These are phyloP conservation scores for Gryon sp. DNA, from an alignment of 1,140 invertebrate genomes.

Conservation along the genomic window DNA sequence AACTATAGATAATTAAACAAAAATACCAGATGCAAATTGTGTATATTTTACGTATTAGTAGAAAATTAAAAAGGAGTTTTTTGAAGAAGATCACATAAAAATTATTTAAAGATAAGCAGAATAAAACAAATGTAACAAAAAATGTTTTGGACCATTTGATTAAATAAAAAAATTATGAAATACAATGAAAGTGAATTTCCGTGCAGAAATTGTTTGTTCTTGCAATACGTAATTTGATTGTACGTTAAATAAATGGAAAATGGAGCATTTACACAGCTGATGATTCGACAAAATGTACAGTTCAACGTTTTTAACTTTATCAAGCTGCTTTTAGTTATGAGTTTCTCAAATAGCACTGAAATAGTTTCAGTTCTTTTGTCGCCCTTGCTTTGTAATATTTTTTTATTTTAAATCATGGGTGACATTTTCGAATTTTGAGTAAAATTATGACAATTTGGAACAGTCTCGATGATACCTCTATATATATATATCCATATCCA, in stretches of 20 bases:
- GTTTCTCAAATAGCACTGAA: constrained; percentile 6
- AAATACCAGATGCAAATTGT: too few relatives aligned
- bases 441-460: too few relatives aligned
- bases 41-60: too few relatives aligned
- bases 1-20: too few relatives aligned
- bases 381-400: not conserved
- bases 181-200: constrained; percentile 9
- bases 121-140: too few relatives aligned
- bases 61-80: too few relatives aligned
- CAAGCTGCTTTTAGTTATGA: constrained; percentile 1
- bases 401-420: too few relatives aligned
- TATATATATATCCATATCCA: too few relatives aligned
- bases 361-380: not conserved
- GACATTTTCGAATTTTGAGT: too few relatives aligned
- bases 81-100: too few relatives aligned
- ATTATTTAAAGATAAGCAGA: too few relatives aligned
- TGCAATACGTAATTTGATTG: constrained; percentile 24
- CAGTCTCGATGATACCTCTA: too few relatives aligned
- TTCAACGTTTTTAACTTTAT: constrained; percentile 8
- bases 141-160: not conserved
- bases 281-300: constrained; percentile 21
- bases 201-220: constrained; percentile 3
- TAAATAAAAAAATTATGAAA: not conserved
- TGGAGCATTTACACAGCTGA: constrained; percentile 14
- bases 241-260: constrained; percentile 23